A percentile compares a stretch with the other conserved stretches of the same genome.
phyloP scores from a whole-genome alignment of 2,797 vertebrate genomes.

The Vespertilio murinus region DNA sequence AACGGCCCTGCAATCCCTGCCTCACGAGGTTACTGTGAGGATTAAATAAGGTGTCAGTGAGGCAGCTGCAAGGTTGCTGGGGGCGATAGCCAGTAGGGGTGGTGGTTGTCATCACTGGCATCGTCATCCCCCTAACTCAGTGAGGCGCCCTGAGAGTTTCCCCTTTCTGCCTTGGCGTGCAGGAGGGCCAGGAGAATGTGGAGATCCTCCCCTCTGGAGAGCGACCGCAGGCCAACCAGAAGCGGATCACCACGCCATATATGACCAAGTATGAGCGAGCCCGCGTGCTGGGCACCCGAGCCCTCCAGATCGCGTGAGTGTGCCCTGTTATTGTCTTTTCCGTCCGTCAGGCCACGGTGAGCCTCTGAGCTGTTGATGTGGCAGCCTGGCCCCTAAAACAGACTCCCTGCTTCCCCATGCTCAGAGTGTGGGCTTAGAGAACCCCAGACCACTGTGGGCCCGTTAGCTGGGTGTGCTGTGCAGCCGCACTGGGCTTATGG shows the following conservation, averaged over 20 bases:
- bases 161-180: background rate
- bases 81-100: background rate
- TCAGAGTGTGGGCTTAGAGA: background rate
- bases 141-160: background rate
- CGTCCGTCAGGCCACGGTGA: accelerated
- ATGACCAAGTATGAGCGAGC: constrained; percentile 99
- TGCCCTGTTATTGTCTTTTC: background rate
- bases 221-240: constrained; percentile 94
- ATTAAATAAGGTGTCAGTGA: background rate
- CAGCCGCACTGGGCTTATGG: background rate
- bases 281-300: constrained; percentile 95
- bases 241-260: constrained; percentile 96
- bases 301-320: constrained; percentile 98
- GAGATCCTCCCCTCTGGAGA: constrained; percentile 96
- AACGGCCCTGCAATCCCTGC: background rate
- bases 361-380: background rate
- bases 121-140: background rate
- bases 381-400: background rate
- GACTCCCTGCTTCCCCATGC: background rate
- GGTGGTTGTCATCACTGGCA: background rate
- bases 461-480: accelerated
- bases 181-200: constrained; percentile 97
- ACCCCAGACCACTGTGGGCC: background rate
- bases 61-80: background rate
- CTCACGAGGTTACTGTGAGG: background rate